Base-by-base conservation (phyloP, 2,888 invertebrate species). In the Sipha maydis region DNA sequence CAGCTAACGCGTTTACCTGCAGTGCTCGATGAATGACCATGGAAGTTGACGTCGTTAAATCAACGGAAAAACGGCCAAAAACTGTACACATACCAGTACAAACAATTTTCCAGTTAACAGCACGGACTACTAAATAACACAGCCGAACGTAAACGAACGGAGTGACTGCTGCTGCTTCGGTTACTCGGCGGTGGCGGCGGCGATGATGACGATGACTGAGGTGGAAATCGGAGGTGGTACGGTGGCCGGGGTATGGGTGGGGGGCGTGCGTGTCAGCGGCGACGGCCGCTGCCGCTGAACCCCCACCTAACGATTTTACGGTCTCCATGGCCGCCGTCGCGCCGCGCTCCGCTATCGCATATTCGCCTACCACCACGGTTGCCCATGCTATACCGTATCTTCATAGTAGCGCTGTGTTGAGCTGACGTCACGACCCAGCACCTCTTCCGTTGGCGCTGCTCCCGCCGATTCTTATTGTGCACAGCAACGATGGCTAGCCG, bases 21-120 rank as follows among this genome's bases (percentile, higher is more conserved):
- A 88, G 88, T 88, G 82, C 80, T 88, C 82, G 88, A 88, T 88
- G 88, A 88, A 88, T 88, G 88, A 88, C 88, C 88, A 88, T 88
- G 88, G 88, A 88, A 88, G 88, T 88, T 76, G 41, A 82, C 80
- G 88, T 88, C 61, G 88, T 82, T 88, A 82, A 88, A 76, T 88
- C 88, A 88, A 88, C 88, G 88, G 80, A 82, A 88, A 88, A 88
- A 88, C 73, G 75, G 80, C 82, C 75, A 82, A 88, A 75, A 82
- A 80, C 88, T 88, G 73, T 88, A 88, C 88, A 88, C 88, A 88
- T 88, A 82, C 79, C 88, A 88, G 67, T 75, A 75, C 82, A 76
- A 28, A 73, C 38, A 75, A 88, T 88, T 88, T 80, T 75, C 82
- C 88, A 82, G 88, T 88, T 82, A 82, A 48, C 75, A 82, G 88